Evolutionary conservation across 1,140 invertebrate genomes (phyloP).

Genomic region (Melanaphis sacchari): DNA sequence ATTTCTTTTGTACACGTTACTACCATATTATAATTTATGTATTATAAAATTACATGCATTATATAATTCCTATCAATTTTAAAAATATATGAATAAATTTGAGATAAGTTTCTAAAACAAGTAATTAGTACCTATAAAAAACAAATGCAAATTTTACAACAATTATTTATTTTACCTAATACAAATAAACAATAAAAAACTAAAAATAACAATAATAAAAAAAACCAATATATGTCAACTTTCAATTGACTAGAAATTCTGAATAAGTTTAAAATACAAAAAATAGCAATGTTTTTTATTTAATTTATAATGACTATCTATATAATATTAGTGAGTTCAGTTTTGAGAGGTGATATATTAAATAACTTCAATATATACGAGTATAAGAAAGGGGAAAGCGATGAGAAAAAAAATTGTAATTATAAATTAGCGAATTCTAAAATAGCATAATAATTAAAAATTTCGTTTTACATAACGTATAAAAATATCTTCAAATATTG

Average conservation of each 20-base stretch:
- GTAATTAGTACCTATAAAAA: not conserved
- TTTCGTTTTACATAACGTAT: not conserved
- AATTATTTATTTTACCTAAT: not conserved
- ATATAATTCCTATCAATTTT: not conserved
- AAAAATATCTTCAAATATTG: not conserved
- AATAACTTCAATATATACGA: not conserved
- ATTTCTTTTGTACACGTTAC: not conserved
- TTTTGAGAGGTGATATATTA: not conserved
- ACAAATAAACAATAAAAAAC: not conserved
- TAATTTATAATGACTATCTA: not conserved
- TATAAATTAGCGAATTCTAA: not conserved
- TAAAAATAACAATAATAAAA: not conserved
- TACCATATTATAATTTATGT: not conserved
- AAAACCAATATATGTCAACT: not conserved
- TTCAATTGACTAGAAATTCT: not conserved
- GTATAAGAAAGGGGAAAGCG: not conserved
- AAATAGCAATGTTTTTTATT: not conserved
- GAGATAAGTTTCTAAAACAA: not conserved
- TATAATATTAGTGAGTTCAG: not conserved
- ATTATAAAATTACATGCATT: not conserved
- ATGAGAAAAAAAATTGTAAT: not conserved
- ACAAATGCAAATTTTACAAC: not conserved
- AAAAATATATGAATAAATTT: not conserved
- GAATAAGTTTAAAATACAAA: not conserved
- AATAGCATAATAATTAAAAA: not conserved